phyloP scores from a whole-genome alignment of 2,888 invertebrate genomes.

The Sphaerophoria taeniata region DNA sequence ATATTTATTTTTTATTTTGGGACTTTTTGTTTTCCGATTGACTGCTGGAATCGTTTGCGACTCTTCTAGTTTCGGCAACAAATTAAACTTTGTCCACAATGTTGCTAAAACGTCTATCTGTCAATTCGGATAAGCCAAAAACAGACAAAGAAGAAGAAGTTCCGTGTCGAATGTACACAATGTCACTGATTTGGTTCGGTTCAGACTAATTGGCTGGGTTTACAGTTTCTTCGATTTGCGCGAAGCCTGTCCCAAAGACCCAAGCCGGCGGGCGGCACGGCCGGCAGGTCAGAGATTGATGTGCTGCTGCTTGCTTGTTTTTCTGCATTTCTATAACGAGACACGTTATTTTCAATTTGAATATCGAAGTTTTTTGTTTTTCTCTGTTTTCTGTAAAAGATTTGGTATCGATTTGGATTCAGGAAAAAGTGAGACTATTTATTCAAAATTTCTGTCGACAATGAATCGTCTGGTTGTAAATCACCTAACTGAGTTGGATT shows the following conservation, averaged over 20 bases:
- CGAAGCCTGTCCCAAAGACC: not conserved
- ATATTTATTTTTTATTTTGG: constrained; percentile 15
- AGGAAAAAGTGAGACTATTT: constrained; percentile 6
- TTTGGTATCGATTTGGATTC: not conserved
- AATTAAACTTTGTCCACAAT: constrained; percentile 53
- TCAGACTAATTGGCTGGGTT: constrained; percentile 53
- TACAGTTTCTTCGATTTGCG: constrained; percentile 19
- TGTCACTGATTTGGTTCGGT: constrained; percentile 31
- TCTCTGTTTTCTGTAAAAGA: not conserved
- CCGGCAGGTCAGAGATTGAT: constrained; percentile 46
- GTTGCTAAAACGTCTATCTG: constrained; percentile 25
- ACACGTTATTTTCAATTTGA: constrained; percentile 1
- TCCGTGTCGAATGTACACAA: constrained; percentile 30
- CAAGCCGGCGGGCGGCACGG: not conserved
- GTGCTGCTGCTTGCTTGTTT: constrained; percentile 7
- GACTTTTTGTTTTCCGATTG: not conserved
- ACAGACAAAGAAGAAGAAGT: not conserved
- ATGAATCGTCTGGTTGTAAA: not conserved
- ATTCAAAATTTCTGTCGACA: not conserved
- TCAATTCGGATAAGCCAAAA: constrained; percentile 19
- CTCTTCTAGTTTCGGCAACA: constrained; percentile 50
- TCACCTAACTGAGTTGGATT: not conserved
- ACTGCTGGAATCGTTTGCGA: not conserved
- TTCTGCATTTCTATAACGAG: constrained; percentile 10
- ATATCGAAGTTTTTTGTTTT: not conserved